These are phyloP conservation scores for Aproaerema taeniolella DNA, from an alignment of 2,888 invertebrate genomes.

Conservation along the genomic window DNA sequence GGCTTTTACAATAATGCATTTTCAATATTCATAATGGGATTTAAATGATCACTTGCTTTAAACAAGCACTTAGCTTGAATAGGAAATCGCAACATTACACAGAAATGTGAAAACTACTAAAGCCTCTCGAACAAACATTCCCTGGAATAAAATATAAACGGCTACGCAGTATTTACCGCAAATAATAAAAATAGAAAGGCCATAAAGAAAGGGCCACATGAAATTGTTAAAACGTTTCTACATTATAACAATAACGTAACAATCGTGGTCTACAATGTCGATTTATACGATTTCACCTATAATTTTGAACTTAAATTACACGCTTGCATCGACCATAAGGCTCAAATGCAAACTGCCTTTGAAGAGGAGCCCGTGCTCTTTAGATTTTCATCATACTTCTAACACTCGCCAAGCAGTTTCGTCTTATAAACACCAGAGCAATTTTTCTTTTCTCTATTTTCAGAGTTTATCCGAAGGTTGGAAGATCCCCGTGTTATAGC, in stretches of 20 bases:
- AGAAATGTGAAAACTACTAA: background rate
- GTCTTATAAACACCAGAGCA: conserved; percentile 8
- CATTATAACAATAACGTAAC: conserved; percentile 48
- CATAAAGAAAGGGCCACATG: conserved; percentile 47
- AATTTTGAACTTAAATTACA: conserved; percentile 47
- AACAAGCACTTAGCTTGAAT: too few relatives aligned
- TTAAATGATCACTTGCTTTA: too few relatives aligned
- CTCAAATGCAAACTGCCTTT: conserved; percentile 18
- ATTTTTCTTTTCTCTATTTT: conserved; percentile 9
- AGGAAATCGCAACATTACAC: background rate
- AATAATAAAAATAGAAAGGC: conserved; percentile 48
- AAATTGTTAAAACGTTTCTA: conserved; percentile 38
- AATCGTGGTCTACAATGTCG: conserved; percentile 38
- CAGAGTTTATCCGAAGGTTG: conserved; percentile 1
- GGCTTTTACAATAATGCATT: too few relatives aligned
- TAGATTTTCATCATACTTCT: background rate
- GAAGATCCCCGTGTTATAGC: conserved; percentile 3
- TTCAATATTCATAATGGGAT: too few relatives aligned
- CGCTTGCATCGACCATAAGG: conserved; percentile 33
- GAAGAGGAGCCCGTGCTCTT: conserved; percentile 2
- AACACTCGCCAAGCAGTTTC: conserved; percentile 10
- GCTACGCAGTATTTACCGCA: conserved; percentile 25
- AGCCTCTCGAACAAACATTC: conserved; percentile 1
- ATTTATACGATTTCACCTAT: conserved; percentile 53
- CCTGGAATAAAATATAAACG: conserved; percentile 22